Percentiles rank a stretch among this genome's conserved stretches.
phyloP scores from a whole-genome alignment of 2,888 invertebrate genomes.

The Amphipoea oculea region DNA sequence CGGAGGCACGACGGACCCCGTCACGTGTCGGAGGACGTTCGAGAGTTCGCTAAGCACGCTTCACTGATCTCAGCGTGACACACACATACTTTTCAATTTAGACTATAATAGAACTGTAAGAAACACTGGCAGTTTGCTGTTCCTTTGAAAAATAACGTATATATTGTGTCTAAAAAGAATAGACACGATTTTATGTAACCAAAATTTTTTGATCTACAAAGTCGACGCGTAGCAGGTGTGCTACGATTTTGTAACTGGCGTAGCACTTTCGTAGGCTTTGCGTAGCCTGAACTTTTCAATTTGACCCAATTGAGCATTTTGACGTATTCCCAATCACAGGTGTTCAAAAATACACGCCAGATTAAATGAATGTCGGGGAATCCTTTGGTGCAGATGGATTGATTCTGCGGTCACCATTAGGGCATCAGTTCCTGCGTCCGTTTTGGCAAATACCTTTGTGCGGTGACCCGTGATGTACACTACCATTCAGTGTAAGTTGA shows the following conservation, averaged over 20 bases:
- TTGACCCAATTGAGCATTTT: not conserved
- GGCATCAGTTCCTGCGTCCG: slow-evolving; percentile 1
- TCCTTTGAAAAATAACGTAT: slow-evolving; percentile 19
- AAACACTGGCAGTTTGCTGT: not conserved
- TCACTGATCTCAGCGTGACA: slow-evolving; percentile 43
- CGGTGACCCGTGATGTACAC: slow-evolving; percentile 13
- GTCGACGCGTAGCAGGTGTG: not conserved
- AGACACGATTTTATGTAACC: not conserved
- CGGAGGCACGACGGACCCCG: slow-evolving; percentile 1
- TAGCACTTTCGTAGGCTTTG: slow-evolving; percentile 2
- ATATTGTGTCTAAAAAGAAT: slow-evolving; percentile 4
- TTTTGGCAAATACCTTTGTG: slow-evolving; percentile 27
- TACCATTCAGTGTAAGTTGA: slow-evolving; percentile 11
- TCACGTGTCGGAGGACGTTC: slow-evolving; percentile 42
- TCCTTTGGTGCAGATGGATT: slow-evolving; percentile 37
- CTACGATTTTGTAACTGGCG: not conserved
- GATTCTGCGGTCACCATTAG: slow-evolving; percentile 35
- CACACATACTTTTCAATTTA: slow-evolving; percentile 49
- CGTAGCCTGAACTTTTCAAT: slow-evolving; percentile 8
- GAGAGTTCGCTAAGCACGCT: slow-evolving; percentile 55
- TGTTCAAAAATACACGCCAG: slow-evolving; percentile 39
- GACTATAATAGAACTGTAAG: slow-evolving; percentile 23
- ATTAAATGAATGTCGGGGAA: slow-evolving; percentile 21
- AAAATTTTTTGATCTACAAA: not conserved
- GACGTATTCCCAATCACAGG: slow-evolving; percentile 18